Base-by-base conservation (phyloP, 2,888 invertebrate species). In the Timema podura region DNA sequence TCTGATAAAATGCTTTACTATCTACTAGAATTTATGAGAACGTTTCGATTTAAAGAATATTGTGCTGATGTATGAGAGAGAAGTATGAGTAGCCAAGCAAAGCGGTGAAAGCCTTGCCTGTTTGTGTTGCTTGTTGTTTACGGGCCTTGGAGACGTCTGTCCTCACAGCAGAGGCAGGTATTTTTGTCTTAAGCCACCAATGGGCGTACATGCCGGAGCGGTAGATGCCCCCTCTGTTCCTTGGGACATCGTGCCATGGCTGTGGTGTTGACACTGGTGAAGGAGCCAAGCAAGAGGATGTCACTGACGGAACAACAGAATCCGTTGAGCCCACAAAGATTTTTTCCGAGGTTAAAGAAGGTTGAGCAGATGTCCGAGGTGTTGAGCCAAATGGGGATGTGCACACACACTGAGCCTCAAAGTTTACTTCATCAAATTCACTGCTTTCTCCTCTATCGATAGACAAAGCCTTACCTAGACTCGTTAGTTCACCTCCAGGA, bases 121-220 rank as follows among this genome's bases (percentile, higher is more conserved):
- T 72, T 80, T 80, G 71, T 83, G 84, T 82, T 85, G 84, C n/a
- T n/a, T n/a, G 78, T 80, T 80, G 79, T 83, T 82, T 80, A 67
- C 68, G 71, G 71, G 73, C 71, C 68, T 64, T 57, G 47, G 61
- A 59, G 15, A 65, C 65, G 45, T 57, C 69, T 54, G 70, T 68
- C 66, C 64, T 51, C 16, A 74, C 61, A 48, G 74, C 73, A 11
- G 70, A 73, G 76, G 85, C 86, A 74, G 91, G 91, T 79, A 92
- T 85, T 79, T 90, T 90, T 79, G 91, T 92, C 86, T 94, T 94
- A 84, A 93, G 89, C 93, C 93, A 94, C 94, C 94, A 94, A 84
- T 94, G 94, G 74, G 93, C 93, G 82, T 94, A 94, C 82, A 94
- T 85, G 78, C 92, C 93, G 65, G 93, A 92, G 72, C 90, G 90